phyloP scores from a whole-genome alignment of 2,113 vertebrate species.

The Fukomys damarensis region DNA sequence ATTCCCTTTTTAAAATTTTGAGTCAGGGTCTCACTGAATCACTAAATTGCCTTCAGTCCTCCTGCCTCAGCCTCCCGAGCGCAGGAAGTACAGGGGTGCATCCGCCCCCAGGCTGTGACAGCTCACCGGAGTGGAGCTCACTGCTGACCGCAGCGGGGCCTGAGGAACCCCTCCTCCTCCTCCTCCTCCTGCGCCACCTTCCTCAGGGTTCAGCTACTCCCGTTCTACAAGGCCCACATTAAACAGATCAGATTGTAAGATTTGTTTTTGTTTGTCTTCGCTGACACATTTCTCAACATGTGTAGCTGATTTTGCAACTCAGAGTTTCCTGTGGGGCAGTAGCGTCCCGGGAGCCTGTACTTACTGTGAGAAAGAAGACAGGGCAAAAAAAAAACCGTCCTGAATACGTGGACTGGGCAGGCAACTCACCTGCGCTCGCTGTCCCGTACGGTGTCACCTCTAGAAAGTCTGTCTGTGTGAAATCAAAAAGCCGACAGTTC shows the following conservation, averaged over 20 bases:
- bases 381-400: neutral
- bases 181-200: neutral
- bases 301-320: neutral
- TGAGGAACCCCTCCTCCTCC: neutral
- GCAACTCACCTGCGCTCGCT: neutral
- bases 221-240: neutral
- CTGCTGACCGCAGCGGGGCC: neutral
- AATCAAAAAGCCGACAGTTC: no score
- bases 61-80: neutral
- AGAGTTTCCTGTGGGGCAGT: neutral
- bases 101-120: neutral
- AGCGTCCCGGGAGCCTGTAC: neutral
- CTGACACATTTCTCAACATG: constrained; percentile 4
- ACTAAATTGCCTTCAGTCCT: neutral
- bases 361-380: neutral
- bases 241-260: neutral
- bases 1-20: neutral
- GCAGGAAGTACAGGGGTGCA: neutral
- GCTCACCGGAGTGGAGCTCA: no score
- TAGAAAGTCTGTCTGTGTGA: no score
- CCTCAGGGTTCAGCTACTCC: neutral
- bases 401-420: neutral
- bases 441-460: neutral
- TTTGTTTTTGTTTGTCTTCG: neutral
- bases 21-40: neutral